Conservation (phyloP, 2,888 invertebrate genomes). For the Drosophila borborema region DNA sequence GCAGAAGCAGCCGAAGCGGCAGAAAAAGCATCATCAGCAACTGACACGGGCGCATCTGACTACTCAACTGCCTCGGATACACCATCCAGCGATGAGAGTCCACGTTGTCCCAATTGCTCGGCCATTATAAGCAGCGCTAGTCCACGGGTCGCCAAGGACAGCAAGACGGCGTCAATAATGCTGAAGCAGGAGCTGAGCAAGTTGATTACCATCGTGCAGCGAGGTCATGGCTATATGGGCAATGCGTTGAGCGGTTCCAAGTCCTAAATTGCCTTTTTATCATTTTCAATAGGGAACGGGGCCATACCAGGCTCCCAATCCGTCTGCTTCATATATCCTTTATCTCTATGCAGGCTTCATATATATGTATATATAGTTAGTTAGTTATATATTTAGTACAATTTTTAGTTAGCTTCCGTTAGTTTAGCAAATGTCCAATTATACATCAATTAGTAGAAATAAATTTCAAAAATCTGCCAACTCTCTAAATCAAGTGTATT, state of each 20-base stretch:
- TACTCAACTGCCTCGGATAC: background rate
- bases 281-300: background rate
- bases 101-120: conserved; percentile 10
- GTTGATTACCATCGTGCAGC: background rate
- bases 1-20: no score
- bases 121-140: background rate
- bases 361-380: background rate
- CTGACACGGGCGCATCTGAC: background rate
- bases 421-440: background rate
- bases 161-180: background rate
- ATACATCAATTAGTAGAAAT: background rate
- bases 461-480: background rate
- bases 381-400: background rate
- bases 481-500: no score
- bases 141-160: background rate
- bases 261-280: background rate
- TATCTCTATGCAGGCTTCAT: background rate
- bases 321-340: no score
- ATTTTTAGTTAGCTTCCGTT: background rate
- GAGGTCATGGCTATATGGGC: background rate
- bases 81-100: background rate
- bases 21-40: background rate
- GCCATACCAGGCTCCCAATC: background rate
- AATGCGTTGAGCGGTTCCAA: background rate
- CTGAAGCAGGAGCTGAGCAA: background rate